A percentile compares a stretch with the other conserved stretches of the same genome.
phyloP scores from a whole-genome alignment of 2,888 invertebrate genomes.

The Amiota mariae region DNA sequence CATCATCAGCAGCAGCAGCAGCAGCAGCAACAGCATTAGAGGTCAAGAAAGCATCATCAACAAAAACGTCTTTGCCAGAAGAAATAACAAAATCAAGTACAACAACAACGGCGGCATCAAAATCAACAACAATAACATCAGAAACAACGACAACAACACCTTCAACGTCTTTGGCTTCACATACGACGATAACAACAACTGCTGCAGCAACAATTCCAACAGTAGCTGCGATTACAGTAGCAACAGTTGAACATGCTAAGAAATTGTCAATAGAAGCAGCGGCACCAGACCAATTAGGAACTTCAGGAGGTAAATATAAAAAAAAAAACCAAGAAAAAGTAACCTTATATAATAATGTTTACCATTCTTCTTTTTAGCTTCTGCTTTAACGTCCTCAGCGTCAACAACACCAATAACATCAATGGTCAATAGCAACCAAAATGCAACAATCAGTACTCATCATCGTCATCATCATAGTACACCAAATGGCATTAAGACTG shows the following conservation, averaged over 20 bases:
- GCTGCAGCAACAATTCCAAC: slow-evolving; percentile 36
- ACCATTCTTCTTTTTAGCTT: too few species aligned
- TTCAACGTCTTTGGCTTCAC: slow-evolving; percentile 39
- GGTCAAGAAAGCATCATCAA: slow-evolving; percentile 22
- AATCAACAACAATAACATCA: slow-evolving; percentile 42
- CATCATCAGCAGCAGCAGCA: slow-evolving; percentile 67
- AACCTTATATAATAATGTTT: too few species aligned
- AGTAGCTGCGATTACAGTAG: slow-evolving; percentile 18
- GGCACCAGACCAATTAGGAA: slow-evolving; percentile 7
- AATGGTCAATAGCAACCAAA: slow-evolving; percentile 17
- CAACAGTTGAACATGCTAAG: background rate
- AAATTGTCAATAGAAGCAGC: background rate
- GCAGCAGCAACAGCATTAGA: slow-evolving; percentile 25
- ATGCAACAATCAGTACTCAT: too few species aligned
- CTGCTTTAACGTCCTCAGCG: background rate
- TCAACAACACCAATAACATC: slow-evolving; percentile 3
- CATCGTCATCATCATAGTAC: slow-evolving; percentile 31
- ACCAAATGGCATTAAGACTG: slow-evolving; percentile 51
- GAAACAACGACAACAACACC: slow-evolving; percentile 34
- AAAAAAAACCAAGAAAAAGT: too few species aligned
- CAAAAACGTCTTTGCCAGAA: background rate
- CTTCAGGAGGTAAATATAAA: background rate
- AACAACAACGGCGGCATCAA: slow-evolving; percentile 34
- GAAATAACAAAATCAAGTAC: background rate
- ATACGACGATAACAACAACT: slow-evolving; percentile 41